Evolutionary conservation across 2,888 invertebrate species (phyloP).

Genomic region (Erebia aethiops): DNA sequence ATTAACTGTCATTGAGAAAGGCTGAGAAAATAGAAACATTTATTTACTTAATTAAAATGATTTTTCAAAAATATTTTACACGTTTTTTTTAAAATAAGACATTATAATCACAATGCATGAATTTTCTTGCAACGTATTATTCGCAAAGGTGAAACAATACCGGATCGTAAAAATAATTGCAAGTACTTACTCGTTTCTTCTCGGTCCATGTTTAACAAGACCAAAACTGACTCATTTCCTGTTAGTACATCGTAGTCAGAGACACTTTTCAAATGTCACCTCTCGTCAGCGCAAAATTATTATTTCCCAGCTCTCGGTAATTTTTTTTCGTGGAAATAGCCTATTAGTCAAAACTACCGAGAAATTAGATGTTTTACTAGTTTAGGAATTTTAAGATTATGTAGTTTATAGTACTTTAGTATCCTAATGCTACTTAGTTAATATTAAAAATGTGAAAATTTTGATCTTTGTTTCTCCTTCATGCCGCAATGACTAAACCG

Average conservation of each 20-base stretch:
- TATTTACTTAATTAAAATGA: no score
- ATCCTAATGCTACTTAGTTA: no score
- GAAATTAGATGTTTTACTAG: background rate
- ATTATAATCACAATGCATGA: no score
- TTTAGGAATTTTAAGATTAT: no score
- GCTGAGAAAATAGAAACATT: no score
- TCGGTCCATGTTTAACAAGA: conserved; percentile 40
- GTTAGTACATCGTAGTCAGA: conserved; percentile 47
- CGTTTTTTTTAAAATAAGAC: no score
- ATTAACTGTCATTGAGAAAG: no score
- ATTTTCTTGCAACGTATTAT: background rate
- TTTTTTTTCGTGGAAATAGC: conserved; percentile 18
- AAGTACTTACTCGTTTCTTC: conserved; percentile 36
- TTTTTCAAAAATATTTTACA: no score
- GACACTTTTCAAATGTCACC: conserved; percentile 59
- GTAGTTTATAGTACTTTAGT: no score
- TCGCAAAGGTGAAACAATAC: conserved; percentile 1
- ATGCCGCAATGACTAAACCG: no score
- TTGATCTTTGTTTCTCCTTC: no score
- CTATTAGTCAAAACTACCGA: background rate
- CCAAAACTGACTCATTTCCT: conserved; percentile 62
- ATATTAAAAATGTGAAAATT: no score
- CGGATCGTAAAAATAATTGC: conserved; percentile 20
- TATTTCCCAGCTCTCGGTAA: conserved; percentile 3
- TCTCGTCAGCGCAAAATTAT: conserved; percentile 39